Conservation (phyloP, 2,113 vertebrate genomes). For the Takifugu bimaculatus region DNA sequence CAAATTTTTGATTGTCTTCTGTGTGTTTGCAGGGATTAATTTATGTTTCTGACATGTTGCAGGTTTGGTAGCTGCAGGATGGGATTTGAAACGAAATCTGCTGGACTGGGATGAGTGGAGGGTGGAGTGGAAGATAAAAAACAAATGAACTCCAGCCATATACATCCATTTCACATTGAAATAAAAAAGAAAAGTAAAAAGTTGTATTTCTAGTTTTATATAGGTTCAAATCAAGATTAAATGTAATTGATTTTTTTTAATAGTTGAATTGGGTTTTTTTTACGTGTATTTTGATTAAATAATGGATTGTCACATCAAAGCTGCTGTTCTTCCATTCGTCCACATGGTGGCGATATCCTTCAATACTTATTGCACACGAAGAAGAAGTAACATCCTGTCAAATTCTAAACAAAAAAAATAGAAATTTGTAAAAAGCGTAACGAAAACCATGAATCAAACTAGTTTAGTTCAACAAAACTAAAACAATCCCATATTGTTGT, state of each 20-base stretch:
- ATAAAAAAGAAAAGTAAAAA: background rate
- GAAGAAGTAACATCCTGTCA: background rate
- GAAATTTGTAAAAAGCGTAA: background rate
- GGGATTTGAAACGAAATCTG: constrained; percentile 78
- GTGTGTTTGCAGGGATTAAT: background rate
- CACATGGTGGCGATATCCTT: background rate
- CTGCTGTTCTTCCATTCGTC: background rate
- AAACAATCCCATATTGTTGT: too few species aligned
- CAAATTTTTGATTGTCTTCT: background rate
- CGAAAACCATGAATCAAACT: background rate
- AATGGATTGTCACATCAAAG: too few species aligned
- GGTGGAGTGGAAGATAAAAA: constrained; percentile 74
- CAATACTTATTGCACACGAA: background rate
- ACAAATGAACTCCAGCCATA: constrained; percentile 35
- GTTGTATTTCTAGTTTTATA: too few species aligned
- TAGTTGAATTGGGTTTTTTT: too few species aligned
- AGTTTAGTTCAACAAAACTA: too few species aligned
- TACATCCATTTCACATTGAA: background rate
- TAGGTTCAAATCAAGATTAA: too few species aligned
- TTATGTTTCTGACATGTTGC: constrained; percentile 6
- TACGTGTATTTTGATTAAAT: too few species aligned
- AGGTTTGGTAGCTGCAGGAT: constrained; percentile 76
- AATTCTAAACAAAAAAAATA: background rate
- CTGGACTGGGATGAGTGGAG: constrained; percentile 87
- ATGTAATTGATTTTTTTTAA: too few species aligned